A percentile compares a stretch with the other conserved stretches of the same genome.
Conservation (phyloP, 2,797 vertebrate species). For the Gymnoscopelus microlampas region DNA sequence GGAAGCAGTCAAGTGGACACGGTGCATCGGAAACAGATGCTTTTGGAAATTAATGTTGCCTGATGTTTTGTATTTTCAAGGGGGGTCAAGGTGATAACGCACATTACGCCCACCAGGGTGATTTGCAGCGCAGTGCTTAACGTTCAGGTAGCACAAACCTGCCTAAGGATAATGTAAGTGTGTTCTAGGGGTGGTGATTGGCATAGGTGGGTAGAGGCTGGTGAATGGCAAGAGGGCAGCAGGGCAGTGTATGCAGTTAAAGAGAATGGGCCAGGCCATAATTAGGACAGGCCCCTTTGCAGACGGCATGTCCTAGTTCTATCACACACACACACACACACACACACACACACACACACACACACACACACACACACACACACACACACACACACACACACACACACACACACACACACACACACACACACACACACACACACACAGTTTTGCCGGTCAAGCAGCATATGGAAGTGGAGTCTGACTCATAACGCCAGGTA, state of each 20-base stretch:
- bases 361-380: neutral
- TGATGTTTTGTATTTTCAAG: neutral
- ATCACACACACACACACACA: constrained; percentile 43
- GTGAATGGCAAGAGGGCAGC: constrained; percentile 51
- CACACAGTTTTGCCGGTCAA: constrained; percentile 22
- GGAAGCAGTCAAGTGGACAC: too few relatives aligned
- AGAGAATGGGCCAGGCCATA: constrained; percentile 52
- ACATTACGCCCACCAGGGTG: constrained; percentile 5
- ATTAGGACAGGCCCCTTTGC: constrained; percentile 73
- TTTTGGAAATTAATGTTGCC: too few relatives aligned
- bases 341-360: constrained; percentile 20
- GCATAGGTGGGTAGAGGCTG: constrained; percentile 33
- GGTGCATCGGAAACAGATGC: too few relatives aligned
- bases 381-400: neutral
- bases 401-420: neutral
- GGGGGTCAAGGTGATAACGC: constrained; percentile 17
- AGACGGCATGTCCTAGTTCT: constrained; percentile 73
- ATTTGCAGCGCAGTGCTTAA: neutral
- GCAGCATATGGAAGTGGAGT: constrained; percentile 47
- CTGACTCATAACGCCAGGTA: constrained; percentile 73
- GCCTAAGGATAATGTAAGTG: constrained; percentile 25
- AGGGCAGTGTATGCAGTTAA: constrained; percentile 42
- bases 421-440: neutral
- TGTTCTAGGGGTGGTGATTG: constrained; percentile 11
- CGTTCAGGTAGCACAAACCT: constrained; percentile 13